Base-by-base conservation (phyloP, 2,113 vertebrate species). In the Pollimyrus isidori region DNA sequence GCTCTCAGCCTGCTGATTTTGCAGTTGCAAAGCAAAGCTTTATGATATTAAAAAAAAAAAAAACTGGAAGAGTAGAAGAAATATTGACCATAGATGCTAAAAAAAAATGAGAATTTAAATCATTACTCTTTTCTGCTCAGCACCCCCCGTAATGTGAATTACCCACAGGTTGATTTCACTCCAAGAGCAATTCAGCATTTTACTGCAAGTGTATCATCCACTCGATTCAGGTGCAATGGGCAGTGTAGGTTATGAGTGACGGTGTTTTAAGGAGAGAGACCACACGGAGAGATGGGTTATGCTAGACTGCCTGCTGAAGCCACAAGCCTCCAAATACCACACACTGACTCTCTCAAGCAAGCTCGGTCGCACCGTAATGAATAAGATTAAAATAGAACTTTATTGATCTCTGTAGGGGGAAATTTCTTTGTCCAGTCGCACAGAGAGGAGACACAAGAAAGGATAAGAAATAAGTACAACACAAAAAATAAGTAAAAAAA, bases 141-240 rank as follows among this genome's bases (percentile, higher is more conserved):
- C 76, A 58, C 84, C 35, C 21, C 21, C 35, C 3, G 49, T 53
- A 80, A 69, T 80, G 39, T 88, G 50, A 82, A 58, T 89, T 83
- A 84, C 73, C 76, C 35, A 6, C 26, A 13, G 49, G 53, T 48
- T 84, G 50, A 89, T 84, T 84, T 19, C 50, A 89, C 26, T 50
- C 50, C 23, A 56, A 58, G 7, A 58, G 73, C 35, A 42, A 58
- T 89, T 89, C 76, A 89, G 76, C 76, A 84, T 62, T 89, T 84
- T 48, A 26, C 21, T 53, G 45, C 15, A 76, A 83, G 26, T 89
- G 30, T 46, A 46, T 23, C 21, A 84, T 39, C 23, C 21, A 48
- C 21, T 50, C 58, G 19, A 56, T 49, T 26, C 35, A 45, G 21
- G 2, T 21, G 58, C 53, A 85, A 10, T 39, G 42, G 42, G 69